Evolutionary conservation across 2,888 invertebrate genomes (phyloP).

Genomic region (Arrhopalites spinosus): DNA sequence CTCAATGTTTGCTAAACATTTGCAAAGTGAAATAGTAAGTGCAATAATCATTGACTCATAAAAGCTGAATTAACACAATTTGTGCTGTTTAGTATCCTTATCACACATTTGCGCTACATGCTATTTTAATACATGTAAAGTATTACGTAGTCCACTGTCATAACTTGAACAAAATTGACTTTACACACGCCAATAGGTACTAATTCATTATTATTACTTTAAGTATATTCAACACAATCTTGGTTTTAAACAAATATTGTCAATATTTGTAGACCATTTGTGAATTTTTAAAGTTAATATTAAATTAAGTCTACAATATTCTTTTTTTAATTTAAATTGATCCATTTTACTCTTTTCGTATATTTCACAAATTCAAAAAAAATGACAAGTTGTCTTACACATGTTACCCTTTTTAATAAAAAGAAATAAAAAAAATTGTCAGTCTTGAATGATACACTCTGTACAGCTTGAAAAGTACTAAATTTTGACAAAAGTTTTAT

Average conservation of each 20-base stretch:
- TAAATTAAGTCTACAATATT: too few relatives aligned
- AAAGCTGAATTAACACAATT: slow-evolving; percentile 39
- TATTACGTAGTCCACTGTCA: too few relatives aligned
- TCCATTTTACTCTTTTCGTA: too few relatives aligned
- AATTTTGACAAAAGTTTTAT: slow-evolving; percentile 5
- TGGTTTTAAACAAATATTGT: neutral
- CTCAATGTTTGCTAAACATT: slow-evolving; percentile 12
- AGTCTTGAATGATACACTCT: too few relatives aligned
- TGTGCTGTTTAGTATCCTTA: slow-evolving; percentile 18
- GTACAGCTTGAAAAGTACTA: too few relatives aligned
- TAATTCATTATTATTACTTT: neutral
- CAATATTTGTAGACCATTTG: slow-evolving; percentile 9
- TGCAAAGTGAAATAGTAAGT: slow-evolving; percentile 19
- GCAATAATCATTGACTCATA: slow-evolving; percentile 29
- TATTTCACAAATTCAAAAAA: too few relatives aligned
- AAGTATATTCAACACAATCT: neutral
- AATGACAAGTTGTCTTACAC: too few relatives aligned
- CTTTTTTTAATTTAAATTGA: too few relatives aligned
- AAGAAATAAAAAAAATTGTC: too few relatives aligned
- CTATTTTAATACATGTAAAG: neutral
- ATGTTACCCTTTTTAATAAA: too few relatives aligned
- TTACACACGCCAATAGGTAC: neutral
- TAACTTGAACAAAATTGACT: too few relatives aligned
- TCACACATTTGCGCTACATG: neutral
- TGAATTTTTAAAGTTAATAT: too few relatives aligned